Percentiles rank a stretch among this genome's conserved stretches.
These are phyloP conservation scores for Rhinogobius similis DNA, from an alignment of 2,113 vertebrate species.

Conservation along the genomic window DNA sequence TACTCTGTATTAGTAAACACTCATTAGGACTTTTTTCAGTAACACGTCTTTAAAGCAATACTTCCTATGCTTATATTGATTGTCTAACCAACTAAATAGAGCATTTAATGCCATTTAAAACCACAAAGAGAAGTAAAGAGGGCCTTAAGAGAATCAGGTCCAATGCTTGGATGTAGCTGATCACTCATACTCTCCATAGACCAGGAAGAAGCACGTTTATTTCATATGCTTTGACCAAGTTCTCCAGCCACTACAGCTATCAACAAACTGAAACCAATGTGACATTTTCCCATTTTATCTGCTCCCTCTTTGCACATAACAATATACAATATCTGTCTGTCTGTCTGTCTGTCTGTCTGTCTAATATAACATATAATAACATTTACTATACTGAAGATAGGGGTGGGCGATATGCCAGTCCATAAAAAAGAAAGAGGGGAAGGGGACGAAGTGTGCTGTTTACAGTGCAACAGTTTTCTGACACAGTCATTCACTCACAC, in stretches of 20 bases:
- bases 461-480: no score
- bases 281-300: neutral
- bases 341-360: neutral
- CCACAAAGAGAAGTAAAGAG: neutral
- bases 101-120: neutral
- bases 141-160: neutral
- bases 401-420: no score
- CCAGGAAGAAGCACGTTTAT: neutral
- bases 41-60: neutral
- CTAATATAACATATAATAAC: no score
- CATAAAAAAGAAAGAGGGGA: no score
- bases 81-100: neutral
- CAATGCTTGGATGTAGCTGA: neutral
- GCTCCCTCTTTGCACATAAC: neutral
- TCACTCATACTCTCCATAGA: neutral
- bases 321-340: no score
- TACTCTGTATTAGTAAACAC: constrained; percentile 34
- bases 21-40: constrained; percentile 20
- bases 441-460: no score
- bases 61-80: neutral
- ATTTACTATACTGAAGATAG: no score
- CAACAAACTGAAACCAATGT: neutral
- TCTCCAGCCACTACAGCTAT: neutral
- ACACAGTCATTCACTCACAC: no score
- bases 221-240: neutral